Evolutionary conservation across 1,140 invertebrate species (phyloP).

Genomic region (Aphelenchoides fujianensis): DNA sequence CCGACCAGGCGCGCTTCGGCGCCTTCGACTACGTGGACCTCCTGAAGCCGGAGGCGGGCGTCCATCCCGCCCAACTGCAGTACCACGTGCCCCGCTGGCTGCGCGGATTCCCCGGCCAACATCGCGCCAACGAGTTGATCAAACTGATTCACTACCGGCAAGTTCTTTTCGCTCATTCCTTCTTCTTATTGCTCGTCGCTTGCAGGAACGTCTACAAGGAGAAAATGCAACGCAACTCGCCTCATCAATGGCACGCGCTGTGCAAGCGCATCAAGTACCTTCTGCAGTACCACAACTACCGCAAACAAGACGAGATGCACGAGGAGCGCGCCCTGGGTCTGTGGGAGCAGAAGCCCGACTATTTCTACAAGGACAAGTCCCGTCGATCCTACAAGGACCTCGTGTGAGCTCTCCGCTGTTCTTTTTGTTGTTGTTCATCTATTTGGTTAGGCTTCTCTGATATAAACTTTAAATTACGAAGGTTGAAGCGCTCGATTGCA

Average conservation of each 20-base stretch:
- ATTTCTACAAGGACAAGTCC: conserved; percentile 59
- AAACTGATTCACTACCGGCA: conserved; percentile 60
- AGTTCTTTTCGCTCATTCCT: neutral
- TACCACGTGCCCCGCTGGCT: conserved; percentile 61
- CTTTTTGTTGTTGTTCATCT: conserved; percentile 21
- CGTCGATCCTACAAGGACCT: conserved; percentile 58
- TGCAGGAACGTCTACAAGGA: conserved; percentile 59
- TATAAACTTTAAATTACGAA: too few relatives aligned
- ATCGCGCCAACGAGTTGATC: conserved; percentile 57
- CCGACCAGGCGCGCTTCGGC: conserved; percentile 50
- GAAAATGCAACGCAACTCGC: conserved; percentile 54
- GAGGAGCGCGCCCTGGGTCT: conserved; percentile 54
- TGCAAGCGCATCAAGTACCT: conserved; percentile 60
- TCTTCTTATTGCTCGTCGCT: conserved; percentile 44
- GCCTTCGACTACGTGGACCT: conserved; percentile 62
- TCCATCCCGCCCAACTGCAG: conserved; percentile 61
- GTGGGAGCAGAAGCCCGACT: conserved; percentile 61
- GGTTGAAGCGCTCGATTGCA: too few relatives aligned
- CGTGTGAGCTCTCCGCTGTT: conserved; percentile 36
- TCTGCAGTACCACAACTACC: conserved; percentile 61
- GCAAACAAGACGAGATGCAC: conserved; percentile 55
- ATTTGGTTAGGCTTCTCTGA: too few relatives aligned
- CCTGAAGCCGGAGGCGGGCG: conserved; percentile 39
- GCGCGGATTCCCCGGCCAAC: conserved; percentile 60
- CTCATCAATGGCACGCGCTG: conserved; percentile 58